A percentile compares a stretch with the other conserved stretches of the same genome.
These are phyloP conservation scores for Stratiomys singularior DNA, from an alignment of 2,888 invertebrate species.

Conservation along the genomic window DNA sequence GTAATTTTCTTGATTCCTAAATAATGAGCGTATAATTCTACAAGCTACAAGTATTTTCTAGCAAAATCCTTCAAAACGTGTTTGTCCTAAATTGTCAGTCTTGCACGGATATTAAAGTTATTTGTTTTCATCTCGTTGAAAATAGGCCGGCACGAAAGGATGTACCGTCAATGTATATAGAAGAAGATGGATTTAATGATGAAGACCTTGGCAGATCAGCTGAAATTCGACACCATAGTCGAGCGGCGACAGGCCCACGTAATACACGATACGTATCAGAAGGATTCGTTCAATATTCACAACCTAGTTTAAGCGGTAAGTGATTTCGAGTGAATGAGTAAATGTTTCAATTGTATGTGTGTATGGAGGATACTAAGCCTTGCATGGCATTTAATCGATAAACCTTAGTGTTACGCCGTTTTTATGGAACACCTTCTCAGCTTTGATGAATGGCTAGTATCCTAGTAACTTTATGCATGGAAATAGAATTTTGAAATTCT, in stretches of 20 bases:
- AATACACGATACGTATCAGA: slow-evolving; percentile 63
- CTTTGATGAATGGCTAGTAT: no score
- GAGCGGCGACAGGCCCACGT: slow-evolving; percentile 55
- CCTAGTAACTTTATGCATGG: no score
- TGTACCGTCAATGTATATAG: slow-evolving; percentile 66
- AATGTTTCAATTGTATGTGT: neutral
- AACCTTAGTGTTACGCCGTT: neutral
- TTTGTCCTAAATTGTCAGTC: no score
- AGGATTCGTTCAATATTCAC: slow-evolving; percentile 66
- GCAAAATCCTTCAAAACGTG: no score
- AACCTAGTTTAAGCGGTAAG: slow-evolving; percentile 67
- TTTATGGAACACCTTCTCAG: no score
- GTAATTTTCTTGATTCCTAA: neutral
- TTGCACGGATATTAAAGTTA: no score
- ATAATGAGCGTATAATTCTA: neutral
- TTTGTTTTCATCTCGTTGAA: neutral
- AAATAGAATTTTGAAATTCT: no score
- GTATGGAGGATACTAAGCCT: neutral
- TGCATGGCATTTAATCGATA: neutral
- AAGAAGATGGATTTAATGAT: slow-evolving; percentile 65
- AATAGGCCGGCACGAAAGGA: slow-evolving; percentile 65
- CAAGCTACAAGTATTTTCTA: neutral
- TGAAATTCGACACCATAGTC: slow-evolving; percentile 56
- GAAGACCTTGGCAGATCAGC: slow-evolving; percentile 58
- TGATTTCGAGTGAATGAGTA: slow-evolving; percentile 51